phyloP scores from a whole-genome alignment of 1,140 invertebrate genomes.

The Aphaenogaster floridana region DNA sequence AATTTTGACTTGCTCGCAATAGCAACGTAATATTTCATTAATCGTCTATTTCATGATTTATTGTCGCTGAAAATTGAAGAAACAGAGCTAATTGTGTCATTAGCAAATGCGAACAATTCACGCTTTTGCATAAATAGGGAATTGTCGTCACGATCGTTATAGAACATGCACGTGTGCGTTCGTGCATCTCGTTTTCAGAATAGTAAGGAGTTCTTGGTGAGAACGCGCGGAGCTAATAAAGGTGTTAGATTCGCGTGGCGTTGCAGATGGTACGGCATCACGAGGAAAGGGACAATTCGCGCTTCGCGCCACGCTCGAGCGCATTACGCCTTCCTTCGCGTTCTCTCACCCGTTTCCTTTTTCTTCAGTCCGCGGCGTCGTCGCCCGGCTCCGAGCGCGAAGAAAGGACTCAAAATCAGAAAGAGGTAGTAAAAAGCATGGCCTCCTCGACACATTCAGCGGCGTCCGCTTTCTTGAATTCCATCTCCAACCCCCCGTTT shows the following conservation, averaged over 20 bases:
- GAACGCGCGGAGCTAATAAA: constrained; percentile 67
- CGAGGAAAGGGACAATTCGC: constrained; percentile 71
- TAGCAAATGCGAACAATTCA: constrained; percentile 4
- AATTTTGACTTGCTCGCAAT: neutral
- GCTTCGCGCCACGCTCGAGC: constrained; percentile 67
- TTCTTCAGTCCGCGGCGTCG: constrained; percentile 30
- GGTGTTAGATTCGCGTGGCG: constrained; percentile 28
- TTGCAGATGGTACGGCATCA: constrained; percentile 36
- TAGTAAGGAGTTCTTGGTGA: constrained; percentile 42
- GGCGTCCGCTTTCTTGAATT: constrained; percentile 76
- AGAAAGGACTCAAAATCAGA: constrained; percentile 42
- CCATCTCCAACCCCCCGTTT: constrained; percentile 19
- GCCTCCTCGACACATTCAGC: constrained; percentile 72
- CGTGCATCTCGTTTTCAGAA: constrained; percentile 13
- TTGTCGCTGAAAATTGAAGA: neutral
- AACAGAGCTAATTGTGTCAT: constrained; percentile 17
- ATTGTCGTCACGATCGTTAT: constrained; percentile 9
- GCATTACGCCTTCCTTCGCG: constrained; percentile 70
- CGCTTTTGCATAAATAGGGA: neutral
- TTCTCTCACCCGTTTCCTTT: constrained; percentile 40
- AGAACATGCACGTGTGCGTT: neutral
- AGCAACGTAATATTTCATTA: too few relatives aligned
- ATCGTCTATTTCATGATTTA: neutral
- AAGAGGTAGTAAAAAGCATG: constrained; percentile 65
- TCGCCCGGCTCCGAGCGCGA: constrained; percentile 48